Evolutionary conservation across 2,113 vertebrate species (phyloP).

Genomic region (Cottus gobio): DNA sequence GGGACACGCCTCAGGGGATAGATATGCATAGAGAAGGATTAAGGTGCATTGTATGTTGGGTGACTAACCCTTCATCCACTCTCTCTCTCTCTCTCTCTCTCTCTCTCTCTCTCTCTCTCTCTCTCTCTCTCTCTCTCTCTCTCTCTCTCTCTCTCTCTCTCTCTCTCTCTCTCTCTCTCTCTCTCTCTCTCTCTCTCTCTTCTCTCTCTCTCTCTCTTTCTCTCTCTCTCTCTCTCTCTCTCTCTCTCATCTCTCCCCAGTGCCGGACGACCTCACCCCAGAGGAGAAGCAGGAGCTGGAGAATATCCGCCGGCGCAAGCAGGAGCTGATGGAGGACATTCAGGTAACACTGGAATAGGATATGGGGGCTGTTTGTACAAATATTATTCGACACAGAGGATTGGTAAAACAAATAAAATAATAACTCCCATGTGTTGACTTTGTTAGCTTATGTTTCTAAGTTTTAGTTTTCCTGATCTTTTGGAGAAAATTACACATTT

Average conservation of each 20-base stretch:
- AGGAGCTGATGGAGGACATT: constrained; percentile 98
- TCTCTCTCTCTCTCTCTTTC: no score
- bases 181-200: constrained; percentile 41
- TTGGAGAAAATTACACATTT: not conserved
- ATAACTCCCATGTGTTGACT: not conserved
- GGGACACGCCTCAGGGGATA: constrained; percentile 17
- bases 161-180: constrained; percentile 40
- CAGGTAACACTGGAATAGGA: constrained; percentile 83
- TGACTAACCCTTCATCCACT: constrained; percentile 41
- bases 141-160: constrained; percentile 42
- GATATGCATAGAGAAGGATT: constrained; percentile 21
- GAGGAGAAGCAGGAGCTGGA: constrained; percentile 96
- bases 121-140: constrained; percentile 39
- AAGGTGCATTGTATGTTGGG: constrained; percentile 23
- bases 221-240: no score
- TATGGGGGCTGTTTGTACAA: not conserved
- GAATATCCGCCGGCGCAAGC: constrained; percentile 95
- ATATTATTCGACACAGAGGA: not conserved
- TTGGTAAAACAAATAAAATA: not conserved
- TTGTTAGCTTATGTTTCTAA: not conserved
- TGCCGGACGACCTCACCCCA: constrained; percentile 94
- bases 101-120: constrained; percentile 41
- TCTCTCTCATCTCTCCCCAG: constrained; percentile 72
- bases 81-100: constrained; percentile 34
- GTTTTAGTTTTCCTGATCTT: not conserved